Evolutionary conservation across 2,113 vertebrate species (phyloP).

Genomic region (Aramus guarauna): DNA sequence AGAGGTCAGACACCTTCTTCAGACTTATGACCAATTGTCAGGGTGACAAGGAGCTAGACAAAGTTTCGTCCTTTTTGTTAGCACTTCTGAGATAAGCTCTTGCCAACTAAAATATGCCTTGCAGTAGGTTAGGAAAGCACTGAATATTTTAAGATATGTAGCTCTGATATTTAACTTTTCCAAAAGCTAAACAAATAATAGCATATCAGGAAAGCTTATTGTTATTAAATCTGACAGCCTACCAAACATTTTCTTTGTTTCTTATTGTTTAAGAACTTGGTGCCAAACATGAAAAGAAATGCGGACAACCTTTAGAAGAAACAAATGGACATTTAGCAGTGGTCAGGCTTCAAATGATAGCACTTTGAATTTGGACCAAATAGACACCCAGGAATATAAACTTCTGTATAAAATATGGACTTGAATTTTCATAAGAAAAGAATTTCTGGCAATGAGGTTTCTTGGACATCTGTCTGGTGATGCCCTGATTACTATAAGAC

Average conservation of each 20-base stretch:
- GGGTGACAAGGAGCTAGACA: not conserved
- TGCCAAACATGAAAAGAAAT: conserved; percentile 12
- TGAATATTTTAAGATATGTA: conserved; percentile 44
- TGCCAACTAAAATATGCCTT: conserved; percentile 40
- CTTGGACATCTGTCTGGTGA: not conserved
- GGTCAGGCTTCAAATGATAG: not conserved
- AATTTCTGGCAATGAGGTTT: not conserved
- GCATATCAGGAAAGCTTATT: conserved; percentile 1
- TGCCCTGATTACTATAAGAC: not conserved
- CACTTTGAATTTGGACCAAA: not conserved
- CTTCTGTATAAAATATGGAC: not conserved
- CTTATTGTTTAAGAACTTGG: not conserved
- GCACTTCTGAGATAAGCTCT: conserved; percentile 31
- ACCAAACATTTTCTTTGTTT: conserved; percentile 32
- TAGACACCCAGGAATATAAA: not conserved
- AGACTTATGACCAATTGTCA: not conserved
- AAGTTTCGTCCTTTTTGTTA: conserved; percentile 10
- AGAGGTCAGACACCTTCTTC: not conserved
- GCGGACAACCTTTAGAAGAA: not conserved
- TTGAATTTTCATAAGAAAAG: not conserved
- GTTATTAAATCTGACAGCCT: conserved; percentile 40
- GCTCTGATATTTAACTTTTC: conserved; percentile 32
- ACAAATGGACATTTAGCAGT: not conserved
- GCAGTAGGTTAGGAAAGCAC: conserved; percentile 54
- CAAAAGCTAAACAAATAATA: conserved; percentile 52